Evolutionary conservation across 1,140 invertebrate species (phyloP), one percentile per base, ranked within the genome.

Genomic region (Helicoverpa zea): DNA sequence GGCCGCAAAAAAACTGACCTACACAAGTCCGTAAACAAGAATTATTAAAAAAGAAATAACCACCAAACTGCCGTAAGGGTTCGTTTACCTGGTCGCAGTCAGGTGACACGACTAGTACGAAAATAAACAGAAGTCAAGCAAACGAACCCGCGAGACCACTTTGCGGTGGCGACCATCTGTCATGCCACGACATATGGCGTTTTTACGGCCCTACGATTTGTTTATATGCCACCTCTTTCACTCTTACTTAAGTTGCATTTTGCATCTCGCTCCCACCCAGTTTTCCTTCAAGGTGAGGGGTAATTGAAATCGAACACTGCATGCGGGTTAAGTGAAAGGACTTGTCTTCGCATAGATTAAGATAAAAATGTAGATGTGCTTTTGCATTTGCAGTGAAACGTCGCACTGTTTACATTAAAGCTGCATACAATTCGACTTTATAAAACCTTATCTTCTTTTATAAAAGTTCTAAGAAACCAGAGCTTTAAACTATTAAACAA

Each of bases 251-350:
- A 4, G 9, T 16, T 12, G 56, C 7, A 18, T 16, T 80, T 0
- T 43, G 49, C 23, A 14, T 91, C 88, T 76, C 87, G 35, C 68
- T 93, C 81, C 3, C 79, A 43, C 88, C 75, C 81, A 61, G 88
- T 90, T 91, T 91, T 93, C 89, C 89, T 92, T 92, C 90, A 89
- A 92, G 87, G 86, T 88, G 84, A 86, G 81, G 84, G 85, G 91
- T 92, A 94, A 94, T 92, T 94, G 92, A 94, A 94, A 92, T 88
- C 88, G 90, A 92, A 90, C 89, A 90, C 90, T 91, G 87, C 89
- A 92, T 92, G 90, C 92, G 92, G 91, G 92, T 85, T 84, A 88
- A 92, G 91, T 91, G 90, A 92, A 94, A 94, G 90, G 89, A 88
- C 86, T 87, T 81, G 79, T 83, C 83, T 83, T 85, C 83, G 75